Evolutionary conservation across 2,797 vertebrate genomes (phyloP).

Genomic region (Avahi laniger): DNA sequence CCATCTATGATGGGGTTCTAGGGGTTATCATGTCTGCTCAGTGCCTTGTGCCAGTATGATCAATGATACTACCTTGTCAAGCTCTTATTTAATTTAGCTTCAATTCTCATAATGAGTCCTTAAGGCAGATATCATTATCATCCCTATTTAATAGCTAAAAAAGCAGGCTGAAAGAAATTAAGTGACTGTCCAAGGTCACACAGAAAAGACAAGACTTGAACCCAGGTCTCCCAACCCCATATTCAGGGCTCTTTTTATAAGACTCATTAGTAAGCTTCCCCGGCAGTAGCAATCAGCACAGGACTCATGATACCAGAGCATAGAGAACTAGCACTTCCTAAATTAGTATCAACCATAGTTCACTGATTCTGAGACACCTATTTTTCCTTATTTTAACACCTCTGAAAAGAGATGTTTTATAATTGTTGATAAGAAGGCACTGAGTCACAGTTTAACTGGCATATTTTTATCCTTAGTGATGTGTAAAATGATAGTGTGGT

Average conservation of each 20-base stretch:
- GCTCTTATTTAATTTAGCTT: background rate
- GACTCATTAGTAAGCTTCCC: background rate
- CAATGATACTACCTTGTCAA: background rate
- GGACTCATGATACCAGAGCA: background rate
- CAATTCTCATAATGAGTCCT: background rate
- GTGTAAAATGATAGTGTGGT: background rate
- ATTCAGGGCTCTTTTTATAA: background rate
- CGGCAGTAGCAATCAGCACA: background rate
- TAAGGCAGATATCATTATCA: background rate
- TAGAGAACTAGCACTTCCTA: background rate
- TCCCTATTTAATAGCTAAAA: background rate
- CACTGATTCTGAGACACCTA: background rate
- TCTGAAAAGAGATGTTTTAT: background rate
- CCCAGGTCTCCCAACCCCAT: background rate
- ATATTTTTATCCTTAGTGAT: background rate
- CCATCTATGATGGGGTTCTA: accelerated
- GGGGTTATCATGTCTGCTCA: background rate
- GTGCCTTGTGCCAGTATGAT: background rate
- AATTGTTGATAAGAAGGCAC: background rate
- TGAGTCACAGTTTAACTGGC: background rate
- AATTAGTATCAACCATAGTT: background rate
- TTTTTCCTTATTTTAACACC: background rate
- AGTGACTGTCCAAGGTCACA: background rate
- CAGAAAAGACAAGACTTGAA: background rate
- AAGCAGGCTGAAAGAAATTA: background rate